A percentile compares a stretch with the other conserved stretches of the same genome.
phyloP scores from a whole-genome alignment of 2,113 vertebrate genomes.

The Telmatochromis brichardi region DNA sequence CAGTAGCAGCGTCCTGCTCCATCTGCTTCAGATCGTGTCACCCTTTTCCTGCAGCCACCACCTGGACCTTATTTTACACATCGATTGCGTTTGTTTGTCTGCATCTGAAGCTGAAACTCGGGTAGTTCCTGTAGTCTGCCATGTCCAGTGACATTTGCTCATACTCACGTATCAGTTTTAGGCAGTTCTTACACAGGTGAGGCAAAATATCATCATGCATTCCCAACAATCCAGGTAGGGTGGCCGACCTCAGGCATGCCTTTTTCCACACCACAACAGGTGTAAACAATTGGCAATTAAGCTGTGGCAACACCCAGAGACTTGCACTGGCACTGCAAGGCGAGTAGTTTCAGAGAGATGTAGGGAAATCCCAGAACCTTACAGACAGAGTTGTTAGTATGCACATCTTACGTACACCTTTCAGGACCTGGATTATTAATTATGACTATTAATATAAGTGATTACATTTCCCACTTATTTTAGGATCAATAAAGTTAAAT shows the following conservation, averaged over 20 bases:
- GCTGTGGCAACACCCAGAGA: not conserved
- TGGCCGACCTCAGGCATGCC: not conserved
- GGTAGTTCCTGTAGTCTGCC: not conserved
- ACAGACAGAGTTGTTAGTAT: not conserved
- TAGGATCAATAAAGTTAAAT: not conserved
- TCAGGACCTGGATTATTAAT: not conserved
- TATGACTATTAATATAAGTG: not conserved
- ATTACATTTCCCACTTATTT: not conserved
- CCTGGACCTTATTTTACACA: not conserved
- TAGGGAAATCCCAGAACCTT: not conserved
- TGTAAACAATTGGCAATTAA: not conserved
- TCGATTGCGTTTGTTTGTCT: not conserved
- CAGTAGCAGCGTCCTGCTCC: fast-evolving
- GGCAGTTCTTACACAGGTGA: fast-evolving
- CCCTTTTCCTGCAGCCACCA: not conserved
- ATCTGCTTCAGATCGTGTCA: not conserved
- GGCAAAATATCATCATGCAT: not conserved
- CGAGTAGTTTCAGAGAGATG: not conserved
- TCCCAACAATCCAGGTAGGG: fast-evolving
- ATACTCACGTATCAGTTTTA: fast-evolving
- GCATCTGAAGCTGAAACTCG: not conserved
- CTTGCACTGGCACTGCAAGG: not conserved
- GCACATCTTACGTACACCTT: not conserved
- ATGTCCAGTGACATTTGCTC: not conserved
- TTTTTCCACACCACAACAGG: not conserved